Conservation (phyloP, 2,113 vertebrate genomes). For the Thunnus thynnus region DNA sequence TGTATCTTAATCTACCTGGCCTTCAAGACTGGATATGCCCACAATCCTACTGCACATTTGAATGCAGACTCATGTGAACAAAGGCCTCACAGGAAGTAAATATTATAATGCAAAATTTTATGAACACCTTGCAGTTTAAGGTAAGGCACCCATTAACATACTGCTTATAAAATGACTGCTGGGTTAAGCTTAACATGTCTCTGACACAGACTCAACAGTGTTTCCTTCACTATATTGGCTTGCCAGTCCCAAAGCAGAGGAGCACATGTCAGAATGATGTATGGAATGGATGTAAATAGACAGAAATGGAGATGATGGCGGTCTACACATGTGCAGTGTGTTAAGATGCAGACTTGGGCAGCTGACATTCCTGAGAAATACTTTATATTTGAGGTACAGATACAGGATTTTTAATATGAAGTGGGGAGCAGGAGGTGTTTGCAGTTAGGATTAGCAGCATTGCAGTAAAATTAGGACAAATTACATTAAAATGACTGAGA, state of each 20-base stretch:
- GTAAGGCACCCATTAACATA: neutral
- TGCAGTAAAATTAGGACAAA: neutral
- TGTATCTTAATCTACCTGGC: neutral
- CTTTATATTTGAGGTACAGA: neutral
- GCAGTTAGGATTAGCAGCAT: neutral
- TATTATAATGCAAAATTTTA: neutral
- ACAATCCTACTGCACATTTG: neutral
- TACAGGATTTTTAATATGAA: neutral
- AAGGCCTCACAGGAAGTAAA: neutral
- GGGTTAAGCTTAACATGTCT: constrained; percentile 1
- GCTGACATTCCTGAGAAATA: constrained; percentile 30
- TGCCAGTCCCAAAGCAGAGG: neutral
- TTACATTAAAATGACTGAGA: neutral
- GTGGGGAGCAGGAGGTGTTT: too few relatives aligned
- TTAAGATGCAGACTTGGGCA: neutral
- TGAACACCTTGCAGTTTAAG: neutral
- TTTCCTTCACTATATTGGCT: neutral
- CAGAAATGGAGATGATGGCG: constrained; percentile 36
- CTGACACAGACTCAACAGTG: neutral
- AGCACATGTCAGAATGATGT: constrained; percentile 53
- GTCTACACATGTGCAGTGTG: constrained; percentile 1
- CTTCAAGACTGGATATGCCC: neutral
- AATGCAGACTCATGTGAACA: neutral
- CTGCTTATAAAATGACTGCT: neutral
- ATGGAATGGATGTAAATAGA: constrained; percentile 64